Base-by-base conservation (phyloP, 35 echinoderm and acorn worm species). In the Strongylocentrotus purpuratus region DNA sequence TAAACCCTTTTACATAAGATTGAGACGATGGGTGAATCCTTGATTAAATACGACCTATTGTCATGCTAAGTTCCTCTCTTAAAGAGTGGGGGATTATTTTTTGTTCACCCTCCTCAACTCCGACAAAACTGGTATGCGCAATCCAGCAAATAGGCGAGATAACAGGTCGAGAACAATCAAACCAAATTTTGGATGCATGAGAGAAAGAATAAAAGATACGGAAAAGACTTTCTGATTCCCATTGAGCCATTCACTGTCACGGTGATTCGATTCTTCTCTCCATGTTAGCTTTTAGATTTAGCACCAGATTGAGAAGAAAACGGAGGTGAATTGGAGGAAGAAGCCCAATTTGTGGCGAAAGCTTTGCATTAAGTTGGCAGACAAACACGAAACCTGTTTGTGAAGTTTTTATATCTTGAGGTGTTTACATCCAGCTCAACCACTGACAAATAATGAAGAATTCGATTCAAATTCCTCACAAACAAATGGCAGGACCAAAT, bases 1-100 rank as follows among this genome's bases (percentile, higher is more conserved):
- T 93, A 93, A 93, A 93, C 91, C 88, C 65, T 93, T 58, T 93
- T 93, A 48, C 91, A 32, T 93, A 14, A 93, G 91, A 93, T 93
- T 93, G 46, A 4, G 91, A 58, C 11, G 48, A 47, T 25, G 46
- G 91, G 46, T 93, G n/a, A 50, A 93, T 93, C 48, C 91, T 58
- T 93, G 91, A 93, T 93, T 93, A 93, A 93, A 93, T 58, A 93
- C 91, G 31, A 93, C 17, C 91, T 31, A 58, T 58, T 93, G 48
- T 93, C n/a, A 93, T 58, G 48, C n/a, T 46, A 45, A 89, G 45
- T 33, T 89, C 87, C 87, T 18, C 31, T 41, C 35, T 41, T 89
- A 45, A 46, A 46, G 33, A 46, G 91, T 46, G 32, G 91, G 31
- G 52, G 91, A 46, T 93, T 46, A 32, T 93, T 47, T 31, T 55